These are phyloP conservation scores for Acyrthosiphon pisum DNA, from an alignment of 1,140 invertebrate species.

Conservation along the genomic window DNA sequence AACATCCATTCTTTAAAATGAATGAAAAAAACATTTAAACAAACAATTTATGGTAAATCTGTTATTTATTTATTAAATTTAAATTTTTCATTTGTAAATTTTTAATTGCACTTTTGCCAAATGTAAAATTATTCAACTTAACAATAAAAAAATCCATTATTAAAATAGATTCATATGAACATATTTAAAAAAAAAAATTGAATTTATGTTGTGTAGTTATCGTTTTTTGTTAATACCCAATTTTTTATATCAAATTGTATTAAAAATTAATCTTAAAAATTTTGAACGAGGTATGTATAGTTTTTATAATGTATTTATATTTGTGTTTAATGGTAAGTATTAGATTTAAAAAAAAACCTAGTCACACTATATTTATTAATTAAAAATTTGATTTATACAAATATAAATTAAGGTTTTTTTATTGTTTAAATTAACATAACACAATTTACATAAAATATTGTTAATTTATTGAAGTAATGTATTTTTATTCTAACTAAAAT, in stretches of 20 bases:
- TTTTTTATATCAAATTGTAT: not conserved
- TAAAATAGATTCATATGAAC: not conserved
- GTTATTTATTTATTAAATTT: not conserved
- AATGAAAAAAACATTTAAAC: conserved; percentile 41
- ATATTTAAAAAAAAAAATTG: not conserved
- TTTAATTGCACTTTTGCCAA: not conserved
- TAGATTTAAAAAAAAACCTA: conserved; percentile 3
- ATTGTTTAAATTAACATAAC: not conserved
- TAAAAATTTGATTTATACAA: not conserved
- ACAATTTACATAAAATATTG: not conserved
- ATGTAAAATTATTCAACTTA: not conserved
- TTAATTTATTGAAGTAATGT: not conserved
- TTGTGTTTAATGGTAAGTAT: not conserved
- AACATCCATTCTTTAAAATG: conserved; percentile 74
- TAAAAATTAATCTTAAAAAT: conserved; percentile 8
- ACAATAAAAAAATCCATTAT: not conserved
- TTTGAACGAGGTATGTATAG: not conserved
- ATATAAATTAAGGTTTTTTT: not conserved
- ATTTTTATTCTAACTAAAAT: not conserved
- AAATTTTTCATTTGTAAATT: conserved; percentile 15
- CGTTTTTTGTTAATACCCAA: not conserved
- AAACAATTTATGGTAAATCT: not conserved
- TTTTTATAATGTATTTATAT: not conserved
- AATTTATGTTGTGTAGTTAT: not conserved
- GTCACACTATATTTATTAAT: conserved; percentile 14